Evolutionary conservation across 2,888 invertebrate genomes (phyloP), one percentile per base, ranked within the genome.

Genomic region (Horisme vitalbata): DNA sequence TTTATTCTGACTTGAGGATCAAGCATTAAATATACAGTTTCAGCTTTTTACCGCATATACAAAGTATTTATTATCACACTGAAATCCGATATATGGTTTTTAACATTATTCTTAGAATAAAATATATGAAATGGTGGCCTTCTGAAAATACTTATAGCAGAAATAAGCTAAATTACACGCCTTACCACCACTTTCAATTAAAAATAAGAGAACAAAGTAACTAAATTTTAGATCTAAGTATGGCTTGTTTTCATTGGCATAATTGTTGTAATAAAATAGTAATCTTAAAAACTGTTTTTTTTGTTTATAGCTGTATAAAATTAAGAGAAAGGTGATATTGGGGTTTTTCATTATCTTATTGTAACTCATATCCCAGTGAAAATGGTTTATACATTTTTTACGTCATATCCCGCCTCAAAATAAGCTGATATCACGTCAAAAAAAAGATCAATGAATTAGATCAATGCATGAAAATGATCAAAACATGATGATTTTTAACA

Each of bases 41-140:
- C 21, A 18, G 20, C 28, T 30, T 38, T 71, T 68, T 65, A 71
- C 59, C 67, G 63, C 62, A 34, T 34, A 48, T 72, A 68, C 66
- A 71, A 59, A 67, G 63, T 63, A 68, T 71, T 73, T 72, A 84
- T 73, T 86, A 86, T 86, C 85, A 87, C 85, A 82, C 63, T 69
- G 67, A 70, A 72, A 71, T 86, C 86, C 85, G 83, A 85, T 85
- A 85, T 81, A 83, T 61, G 53, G 67, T 75, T 55, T 28, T 12
- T 24, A 14, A 44, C 14, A 45, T 50, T 39, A 46, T 32, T 41
- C 47, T 46, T 52, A 4, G 30, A 55, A 55, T 50, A 50, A 55
- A 55, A 44, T 35, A 30, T 44, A 47, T 18, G 18, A 34, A 20
- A 31, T 44, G 45, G 35, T 48, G 38, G 31, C 43, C 38, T 39